Conservation (phyloP, 2,113 vertebrate genomes). For the Steatornis caripensis region DNA sequence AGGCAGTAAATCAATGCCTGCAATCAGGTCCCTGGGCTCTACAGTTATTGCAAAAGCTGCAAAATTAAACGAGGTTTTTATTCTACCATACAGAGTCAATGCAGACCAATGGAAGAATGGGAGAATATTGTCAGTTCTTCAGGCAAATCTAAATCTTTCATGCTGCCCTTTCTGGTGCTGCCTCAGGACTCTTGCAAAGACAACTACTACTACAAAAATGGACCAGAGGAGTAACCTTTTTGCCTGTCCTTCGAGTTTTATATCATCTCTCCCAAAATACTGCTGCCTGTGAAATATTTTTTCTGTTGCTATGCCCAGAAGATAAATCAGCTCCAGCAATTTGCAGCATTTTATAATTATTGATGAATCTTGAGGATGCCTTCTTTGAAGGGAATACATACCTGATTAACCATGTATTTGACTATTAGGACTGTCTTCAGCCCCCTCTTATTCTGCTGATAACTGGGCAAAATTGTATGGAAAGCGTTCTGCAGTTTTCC, state of each 20-base stretch:
- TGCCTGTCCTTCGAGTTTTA: neutral
- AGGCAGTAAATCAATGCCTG: neutral
- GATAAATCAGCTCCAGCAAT: neutral
- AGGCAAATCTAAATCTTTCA: neutral
- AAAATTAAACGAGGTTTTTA: conserved; percentile 13
- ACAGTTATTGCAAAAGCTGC: neutral
- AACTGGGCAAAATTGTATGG: neutral
- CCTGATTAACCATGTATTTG: neutral
- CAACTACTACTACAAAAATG: neutral
- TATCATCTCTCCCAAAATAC: neutral
- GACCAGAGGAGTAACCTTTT: neutral
- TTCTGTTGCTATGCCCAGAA: neutral
- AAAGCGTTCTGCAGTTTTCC: neutral
- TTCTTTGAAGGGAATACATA: neutral
- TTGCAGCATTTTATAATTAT: neutral
- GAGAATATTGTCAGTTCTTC: neutral
- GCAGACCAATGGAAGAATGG: neutral
- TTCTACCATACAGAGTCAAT: neutral
- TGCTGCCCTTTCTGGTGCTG: neutral
- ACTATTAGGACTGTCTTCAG: neutral
- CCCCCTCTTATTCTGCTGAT: neutral
- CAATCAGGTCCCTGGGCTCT: neutral
- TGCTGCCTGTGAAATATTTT: neutral
- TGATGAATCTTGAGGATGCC: neutral
- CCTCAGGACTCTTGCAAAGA: neutral